Evolutionary conservation across 2,113 vertebrate species (phyloP).

Genomic region (Columbina picui): DNA sequence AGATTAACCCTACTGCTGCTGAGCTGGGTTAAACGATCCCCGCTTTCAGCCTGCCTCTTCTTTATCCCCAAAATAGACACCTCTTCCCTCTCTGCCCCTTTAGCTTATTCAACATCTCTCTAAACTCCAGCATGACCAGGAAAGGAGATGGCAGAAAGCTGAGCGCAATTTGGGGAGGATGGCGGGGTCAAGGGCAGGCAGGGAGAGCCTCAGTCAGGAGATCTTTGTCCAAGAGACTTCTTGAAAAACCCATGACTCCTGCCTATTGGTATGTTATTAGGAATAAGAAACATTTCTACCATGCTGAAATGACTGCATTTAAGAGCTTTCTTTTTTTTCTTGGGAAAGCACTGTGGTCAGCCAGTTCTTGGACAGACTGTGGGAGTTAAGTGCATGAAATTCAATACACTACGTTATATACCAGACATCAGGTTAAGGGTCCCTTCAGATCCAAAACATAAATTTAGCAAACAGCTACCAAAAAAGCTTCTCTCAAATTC

Average conservation of each 20-base stretch:
- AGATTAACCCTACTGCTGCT: neutral
- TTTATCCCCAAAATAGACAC: neutral
- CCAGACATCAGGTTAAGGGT: neutral
- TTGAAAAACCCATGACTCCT: neutral
- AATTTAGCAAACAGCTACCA: neutral
- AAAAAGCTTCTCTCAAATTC: neutral
- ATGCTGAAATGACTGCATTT: neutral
- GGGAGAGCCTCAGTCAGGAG: neutral
- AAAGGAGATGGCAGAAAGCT: neutral
- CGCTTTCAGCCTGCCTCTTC: neutral
- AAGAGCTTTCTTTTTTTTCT: neutral
- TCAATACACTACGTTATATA: neutral
- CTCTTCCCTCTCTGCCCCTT: neutral
- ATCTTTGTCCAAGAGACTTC: neutral
- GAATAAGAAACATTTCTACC: neutral
- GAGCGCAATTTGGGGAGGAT: fast-evolving
- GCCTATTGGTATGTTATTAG: neutral
- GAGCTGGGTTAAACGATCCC: neutral
- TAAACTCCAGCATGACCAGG: neutral
- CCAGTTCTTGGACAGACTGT: neutral
- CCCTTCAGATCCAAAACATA: neutral
- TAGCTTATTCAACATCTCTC: neutral
- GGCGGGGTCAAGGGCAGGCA: neutral
- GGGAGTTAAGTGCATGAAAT: conserved; percentile 11
- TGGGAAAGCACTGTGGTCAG: neutral